phyloP scores from a whole-genome alignment of 2,113 vertebrate species.

The Thamnophis sirtalis region DNA sequence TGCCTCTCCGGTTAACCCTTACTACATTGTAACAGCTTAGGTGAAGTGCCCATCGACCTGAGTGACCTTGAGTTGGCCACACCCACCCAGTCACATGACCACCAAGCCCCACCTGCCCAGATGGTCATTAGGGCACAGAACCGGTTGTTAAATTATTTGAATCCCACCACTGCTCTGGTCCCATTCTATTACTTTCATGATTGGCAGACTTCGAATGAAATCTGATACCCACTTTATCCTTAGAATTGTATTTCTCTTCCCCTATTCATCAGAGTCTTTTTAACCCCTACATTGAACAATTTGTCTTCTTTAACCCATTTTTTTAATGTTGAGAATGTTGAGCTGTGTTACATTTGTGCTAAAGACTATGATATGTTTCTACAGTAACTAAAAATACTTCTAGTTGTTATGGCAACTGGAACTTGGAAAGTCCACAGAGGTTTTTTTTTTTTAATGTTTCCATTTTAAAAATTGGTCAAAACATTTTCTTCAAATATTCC shows the following conservation, averaged over 20 bases:
- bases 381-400: conserved; percentile 54
- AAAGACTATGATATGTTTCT: conserved; percentile 27
- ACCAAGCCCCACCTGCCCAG: too few species aligned
- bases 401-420: conserved; percentile 57
- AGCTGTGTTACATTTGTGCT: conserved; percentile 18
- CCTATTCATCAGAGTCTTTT: background rate
- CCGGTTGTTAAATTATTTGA: too few species aligned
- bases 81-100: too few species aligned
- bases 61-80: too few species aligned
- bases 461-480: conserved; percentile 40
- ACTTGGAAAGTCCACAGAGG: conserved; percentile 24
- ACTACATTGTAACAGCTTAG: too few species aligned
- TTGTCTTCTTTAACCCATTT: background rate
- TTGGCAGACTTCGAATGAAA: background rate
- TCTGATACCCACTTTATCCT: background rate
- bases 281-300: background rate
- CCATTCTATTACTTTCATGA: background rate
- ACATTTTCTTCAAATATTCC: conserved; percentile 11
- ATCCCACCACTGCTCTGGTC: too few species aligned
- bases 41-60: too few species aligned
- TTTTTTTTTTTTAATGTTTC: conserved; percentile 17
- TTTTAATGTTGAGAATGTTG: background rate
- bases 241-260: background rate
- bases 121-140: too few species aligned
- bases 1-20: too few species aligned